A percentile compares a stretch with the other conserved stretches of the same genome.
These are phyloP conservation scores for Sclerodermus sp. DNA, from an alignment of 2,888 invertebrate species.

Conservation along the genomic window DNA sequence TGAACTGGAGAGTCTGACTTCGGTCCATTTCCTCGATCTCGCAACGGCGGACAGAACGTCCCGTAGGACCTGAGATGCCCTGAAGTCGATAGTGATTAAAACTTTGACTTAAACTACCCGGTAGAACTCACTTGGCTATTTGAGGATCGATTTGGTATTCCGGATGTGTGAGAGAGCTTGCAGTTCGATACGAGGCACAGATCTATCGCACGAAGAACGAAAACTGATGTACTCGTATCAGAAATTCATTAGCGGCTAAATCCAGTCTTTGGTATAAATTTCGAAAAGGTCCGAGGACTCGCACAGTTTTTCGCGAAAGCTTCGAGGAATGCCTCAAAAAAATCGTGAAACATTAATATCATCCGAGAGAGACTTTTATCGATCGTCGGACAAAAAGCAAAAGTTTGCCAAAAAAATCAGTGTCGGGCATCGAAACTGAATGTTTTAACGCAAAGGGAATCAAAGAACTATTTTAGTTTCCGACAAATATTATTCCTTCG, in stretches of 20 bases:
- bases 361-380: too few relatives aligned
- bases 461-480: too few relatives aligned
- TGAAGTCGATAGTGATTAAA: conserved; percentile 54
- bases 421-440: too few relatives aligned
- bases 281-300: too few relatives aligned
- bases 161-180: conserved; percentile 35
- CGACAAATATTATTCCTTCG: too few relatives aligned
- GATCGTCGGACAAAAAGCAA: too few relatives aligned
- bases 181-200: conserved; percentile 25
- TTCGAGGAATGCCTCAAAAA: too few relatives aligned
- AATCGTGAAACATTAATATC: too few relatives aligned
- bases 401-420: too few relatives aligned
- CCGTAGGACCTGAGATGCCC: conserved; percentile 37
- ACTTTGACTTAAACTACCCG: conserved; percentile 47
- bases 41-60: conserved; percentile 31
- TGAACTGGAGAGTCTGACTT: conserved; percentile 22
- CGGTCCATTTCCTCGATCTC: conserved; percentile 32
- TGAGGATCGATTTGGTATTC: conserved; percentile 45
- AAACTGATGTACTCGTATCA: conserved; percentile 17
- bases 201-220: conserved; percentile 25
- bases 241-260: background rate
- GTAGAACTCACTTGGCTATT: conserved; percentile 38
- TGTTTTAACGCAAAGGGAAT: too few relatives aligned
- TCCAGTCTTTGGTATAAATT: too few relatives aligned
- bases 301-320: too few relatives aligned